Conservation (phyloP, 2,113 vertebrate genomes). For the Carollia perspicillata region DNA sequence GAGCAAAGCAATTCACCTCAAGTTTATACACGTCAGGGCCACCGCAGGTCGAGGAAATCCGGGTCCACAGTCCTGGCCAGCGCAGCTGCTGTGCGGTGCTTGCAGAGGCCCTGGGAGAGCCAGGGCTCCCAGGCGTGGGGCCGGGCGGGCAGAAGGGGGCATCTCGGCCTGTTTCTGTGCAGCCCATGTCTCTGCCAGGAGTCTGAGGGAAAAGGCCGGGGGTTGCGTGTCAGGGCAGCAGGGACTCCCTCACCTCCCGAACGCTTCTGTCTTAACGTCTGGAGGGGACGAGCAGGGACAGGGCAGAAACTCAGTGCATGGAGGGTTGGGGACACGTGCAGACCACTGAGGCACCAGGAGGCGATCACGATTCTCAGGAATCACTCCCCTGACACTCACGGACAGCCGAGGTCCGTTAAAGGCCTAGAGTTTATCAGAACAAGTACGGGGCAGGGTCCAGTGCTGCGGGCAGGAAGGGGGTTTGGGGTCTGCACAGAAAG, state of each 20-base stretch:
- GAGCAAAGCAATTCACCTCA: neutral
- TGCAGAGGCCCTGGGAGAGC: rapidly evolving
- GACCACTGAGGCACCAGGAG: neutral
- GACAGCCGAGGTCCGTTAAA: neutral
- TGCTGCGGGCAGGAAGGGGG: rapidly evolving
- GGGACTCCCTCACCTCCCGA: neutral
- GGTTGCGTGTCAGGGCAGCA: neutral
- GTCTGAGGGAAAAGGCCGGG: neutral
- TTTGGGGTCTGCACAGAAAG: rapidly evolving
- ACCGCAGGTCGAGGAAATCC: neutral
- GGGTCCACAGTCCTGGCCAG: neutral
- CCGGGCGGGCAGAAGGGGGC: neutral
- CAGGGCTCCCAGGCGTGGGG: neutral
- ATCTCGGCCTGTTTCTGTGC: rapidly evolving
- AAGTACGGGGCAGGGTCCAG: neutral
- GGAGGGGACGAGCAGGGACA: neutral
- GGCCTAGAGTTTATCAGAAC: neutral
- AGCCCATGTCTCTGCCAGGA: neutral
- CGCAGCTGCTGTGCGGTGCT: rapidly evolving
- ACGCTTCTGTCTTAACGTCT: neutral
- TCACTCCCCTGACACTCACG: neutral
- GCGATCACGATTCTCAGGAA: neutral
- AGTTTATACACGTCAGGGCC: neutral
- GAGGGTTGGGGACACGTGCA: neutral
- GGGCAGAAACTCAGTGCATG: neutral